Evolutionary conservation across 2,797 vertebrate genomes (phyloP).

Genomic region (Pangasius krempfi): DNA sequence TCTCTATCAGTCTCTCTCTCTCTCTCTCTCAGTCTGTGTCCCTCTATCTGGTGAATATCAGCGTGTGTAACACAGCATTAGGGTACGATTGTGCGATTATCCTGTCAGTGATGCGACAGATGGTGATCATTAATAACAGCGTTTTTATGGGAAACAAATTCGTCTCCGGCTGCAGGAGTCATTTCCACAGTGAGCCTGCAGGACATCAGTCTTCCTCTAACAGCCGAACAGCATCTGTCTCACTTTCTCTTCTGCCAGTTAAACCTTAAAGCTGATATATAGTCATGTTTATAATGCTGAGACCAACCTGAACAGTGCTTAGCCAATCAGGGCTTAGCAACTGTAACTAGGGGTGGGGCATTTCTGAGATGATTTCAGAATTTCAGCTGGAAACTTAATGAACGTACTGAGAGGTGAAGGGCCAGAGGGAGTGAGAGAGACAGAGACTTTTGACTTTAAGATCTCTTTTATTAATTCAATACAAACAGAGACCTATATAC

Average conservation of each 20-base stretch:
- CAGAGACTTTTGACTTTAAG: too few relatives aligned
- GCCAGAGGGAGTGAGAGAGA: neutral
- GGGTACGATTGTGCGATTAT: neutral
- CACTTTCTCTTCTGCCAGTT: neutral
- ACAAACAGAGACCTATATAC: too few relatives aligned
- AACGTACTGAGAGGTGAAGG: neutral
- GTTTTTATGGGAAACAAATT: conserved; percentile 72
- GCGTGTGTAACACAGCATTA: neutral
- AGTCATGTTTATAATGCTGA: neutral
- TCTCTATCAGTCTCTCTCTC: neutral
- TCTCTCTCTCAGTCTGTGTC: neutral
- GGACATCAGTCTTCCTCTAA: conserved; percentile 32
- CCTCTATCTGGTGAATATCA: neutral
- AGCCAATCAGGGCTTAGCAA: neutral
- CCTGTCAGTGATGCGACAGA: conserved; percentile 72
- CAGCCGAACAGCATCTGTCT: neutral
- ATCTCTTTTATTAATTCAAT: too few relatives aligned
- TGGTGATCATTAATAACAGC: conserved; percentile 74
- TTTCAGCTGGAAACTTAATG: neutral
- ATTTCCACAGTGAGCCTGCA: conserved; percentile 46
- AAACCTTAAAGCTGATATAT: neutral
- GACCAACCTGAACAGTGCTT: neutral
- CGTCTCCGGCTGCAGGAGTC: conserved; percentile 68
- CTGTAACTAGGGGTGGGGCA: neutral
- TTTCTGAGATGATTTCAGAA: too few relatives aligned